Conservation (phyloP, 2,797 vertebrate species). For the Enteromius viviparus region DNA sequence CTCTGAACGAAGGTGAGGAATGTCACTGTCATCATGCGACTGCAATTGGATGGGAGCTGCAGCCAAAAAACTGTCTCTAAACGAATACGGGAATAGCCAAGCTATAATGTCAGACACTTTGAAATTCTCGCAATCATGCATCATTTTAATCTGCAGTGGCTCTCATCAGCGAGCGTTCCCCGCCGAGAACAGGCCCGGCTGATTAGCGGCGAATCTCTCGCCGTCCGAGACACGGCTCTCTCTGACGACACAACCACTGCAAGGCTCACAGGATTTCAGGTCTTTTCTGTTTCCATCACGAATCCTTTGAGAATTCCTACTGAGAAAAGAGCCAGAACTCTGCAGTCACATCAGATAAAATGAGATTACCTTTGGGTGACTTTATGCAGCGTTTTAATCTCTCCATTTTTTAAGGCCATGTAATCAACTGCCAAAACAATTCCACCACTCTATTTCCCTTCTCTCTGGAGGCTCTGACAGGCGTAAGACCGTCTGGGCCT, state of each 20-base stretch:
- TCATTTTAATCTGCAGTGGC: slow-evolving; percentile 44
- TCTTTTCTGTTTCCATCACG: slow-evolving; percentile 35
- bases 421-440: slow-evolving; percentile 42
- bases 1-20: slow-evolving; percentile 3
- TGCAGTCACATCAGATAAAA: slow-evolving; percentile 51
- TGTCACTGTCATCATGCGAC: slow-evolving; percentile 17
- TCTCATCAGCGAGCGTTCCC: slow-evolving; percentile 39
- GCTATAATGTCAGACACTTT: slow-evolving; percentile 45
- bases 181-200: slow-evolving; percentile 23
- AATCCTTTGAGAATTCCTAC: slow-evolving; percentile 38
- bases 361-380: slow-evolving; percentile 50
- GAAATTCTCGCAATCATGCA: slow-evolving; percentile 40
- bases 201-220: slow-evolving; percentile 28
- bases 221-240: slow-evolving; percentile 2
- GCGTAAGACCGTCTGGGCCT: slow-evolving; percentile 63
- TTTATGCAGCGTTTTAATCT: slow-evolving; percentile 52
- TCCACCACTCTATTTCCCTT: slow-evolving; percentile 38
- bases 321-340: slow-evolving; percentile 28
- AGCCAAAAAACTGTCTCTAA: slow-evolving; percentile 22
- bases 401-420: slow-evolving; percentile 25
- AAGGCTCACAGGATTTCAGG: slow-evolving; percentile 28
- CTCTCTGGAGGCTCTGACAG: slow-evolving; percentile 58
- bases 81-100: slow-evolving; percentile 1
- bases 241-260: background rate
- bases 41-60: background rate